Base-by-base conservation (phyloP, 2,113 vertebrate species). In the Hucho hucho region DNA sequence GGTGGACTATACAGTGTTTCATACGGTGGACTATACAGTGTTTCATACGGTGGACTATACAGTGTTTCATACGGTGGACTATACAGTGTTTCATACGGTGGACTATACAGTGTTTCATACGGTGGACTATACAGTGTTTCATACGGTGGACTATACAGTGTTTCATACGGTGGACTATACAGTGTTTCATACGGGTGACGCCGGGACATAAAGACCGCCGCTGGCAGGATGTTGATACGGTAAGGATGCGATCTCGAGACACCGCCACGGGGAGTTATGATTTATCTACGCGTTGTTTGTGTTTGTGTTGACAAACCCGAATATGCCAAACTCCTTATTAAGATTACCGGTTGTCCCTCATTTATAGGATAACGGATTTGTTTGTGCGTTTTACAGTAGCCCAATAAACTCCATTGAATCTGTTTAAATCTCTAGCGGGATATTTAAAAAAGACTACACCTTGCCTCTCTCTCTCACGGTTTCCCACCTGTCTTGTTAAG, bases 1-100 rank as follows among this genome's bases (percentile, higher is more conserved):
- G 82, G 87, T 87, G 87, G 88, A 79, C 86, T 74, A 84, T 89
- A 88, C 88, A 91, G 5, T 92, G 88, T 88, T 83, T 82, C 49
- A 75, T 78, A 79, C 84, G 79, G 79, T 68, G 47, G 67, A 84
- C 49, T 4, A 37, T 64, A 13, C 24, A 14, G 3, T 66, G 14
- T 66, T 29, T 37, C 25, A 29, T 66, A 32, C 16, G 16, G 16
- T 4, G 13, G 25, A 64, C 24, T 0, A 32, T 64, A 25, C 24
- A 13, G 24, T 66, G 14, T 64, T 26, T 64, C 22, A 26, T 64
- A 64, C 13, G 26, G 14, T 2, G 11, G 59, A 63, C 22, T 26
- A 26, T 63, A 24, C n/a, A 24, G 22, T 64, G 24, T 64, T 26
- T 64, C 22, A 26, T 64, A 64, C 13, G 26, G 14, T 2, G 11